A percentile compares a stretch with the other conserved stretches of the same genome.
Evolutionary conservation across 2,113 vertebrate genomes (phyloP).

Genomic region (Saimiri boliviensis): DNA sequence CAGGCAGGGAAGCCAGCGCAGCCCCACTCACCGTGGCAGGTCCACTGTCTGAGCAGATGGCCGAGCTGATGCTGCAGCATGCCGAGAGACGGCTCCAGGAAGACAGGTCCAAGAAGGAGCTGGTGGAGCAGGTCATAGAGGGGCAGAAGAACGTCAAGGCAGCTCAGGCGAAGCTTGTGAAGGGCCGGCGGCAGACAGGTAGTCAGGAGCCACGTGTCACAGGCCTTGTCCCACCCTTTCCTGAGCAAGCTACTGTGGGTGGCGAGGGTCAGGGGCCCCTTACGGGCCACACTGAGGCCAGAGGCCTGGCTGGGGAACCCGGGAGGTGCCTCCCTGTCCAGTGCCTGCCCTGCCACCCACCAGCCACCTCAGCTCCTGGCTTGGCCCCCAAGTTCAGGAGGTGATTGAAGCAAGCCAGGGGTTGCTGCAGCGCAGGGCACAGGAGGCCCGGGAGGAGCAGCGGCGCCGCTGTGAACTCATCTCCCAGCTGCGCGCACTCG

Average conservation of each 20-base stretch:
- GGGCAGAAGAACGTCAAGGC: conserved; percentile 89
- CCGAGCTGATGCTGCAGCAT: conserved; percentile 84
- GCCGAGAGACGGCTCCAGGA: conserved; percentile 86
- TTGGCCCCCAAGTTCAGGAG: conserved; percentile 87
- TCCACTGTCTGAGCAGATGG: conserved; percentile 82
- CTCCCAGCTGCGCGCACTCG: conserved; percentile 87
- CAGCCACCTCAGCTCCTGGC: neutral
- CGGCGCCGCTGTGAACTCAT: conserved; percentile 86
- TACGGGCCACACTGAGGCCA: neutral
- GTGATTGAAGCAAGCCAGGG: conserved; percentile 87
- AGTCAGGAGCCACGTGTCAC: neutral
- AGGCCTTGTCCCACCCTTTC: neutral
- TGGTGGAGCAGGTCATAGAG: conserved; percentile 89
- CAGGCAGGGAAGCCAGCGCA: rapidly evolving
- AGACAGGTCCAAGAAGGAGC: conserved; percentile 86
- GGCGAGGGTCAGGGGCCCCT: neutral
- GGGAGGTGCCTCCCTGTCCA: neutral
- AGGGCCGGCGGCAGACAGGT: conserved; percentile 91
- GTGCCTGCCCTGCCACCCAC: rapidly evolving
- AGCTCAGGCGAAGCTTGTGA: conserved; percentile 86
- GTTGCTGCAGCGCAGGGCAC: conserved; percentile 85
- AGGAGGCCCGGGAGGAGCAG: conserved; percentile 86
- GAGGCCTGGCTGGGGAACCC: neutral
- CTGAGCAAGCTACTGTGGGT: neutral
- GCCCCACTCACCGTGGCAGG: neutral